phyloP scores from a whole-genome alignment of 1,140 invertebrate genomes.

The Agraylea sexmaculata region DNA sequence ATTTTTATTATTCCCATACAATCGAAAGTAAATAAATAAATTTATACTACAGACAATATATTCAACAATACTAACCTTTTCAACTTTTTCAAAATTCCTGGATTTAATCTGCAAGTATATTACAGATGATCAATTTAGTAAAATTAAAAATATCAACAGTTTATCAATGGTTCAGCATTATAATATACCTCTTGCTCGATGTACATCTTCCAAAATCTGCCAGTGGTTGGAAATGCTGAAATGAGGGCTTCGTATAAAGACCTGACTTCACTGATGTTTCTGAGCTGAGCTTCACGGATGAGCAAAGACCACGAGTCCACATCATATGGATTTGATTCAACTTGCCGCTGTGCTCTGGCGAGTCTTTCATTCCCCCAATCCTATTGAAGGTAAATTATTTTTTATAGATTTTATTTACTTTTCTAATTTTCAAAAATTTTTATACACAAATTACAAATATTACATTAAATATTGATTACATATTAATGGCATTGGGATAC shows the following conservation, averaged over 20 bases:
- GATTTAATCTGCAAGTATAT: slow-evolving; percentile 72
- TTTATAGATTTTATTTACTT: not conserved
- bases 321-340: slow-evolving; percentile 81
- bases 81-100: slow-evolving; percentile 92
- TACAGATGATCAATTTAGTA: slow-evolving; percentile 4
- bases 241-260: slow-evolving; percentile 90
- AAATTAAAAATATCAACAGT: slow-evolving; percentile 1
- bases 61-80: slow-evolving; percentile 71
- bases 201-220: slow-evolving; percentile 97
- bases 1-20: no score
- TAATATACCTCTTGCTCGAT: slow-evolving; percentile 90
- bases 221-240: slow-evolving; percentile 86
- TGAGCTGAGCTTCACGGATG: slow-evolving; percentile 81
- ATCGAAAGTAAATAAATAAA: slow-evolving; percentile 1
- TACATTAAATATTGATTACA: not conserved
- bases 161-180: slow-evolving; percentile 7
- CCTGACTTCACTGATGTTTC: slow-evolving; percentile 83
- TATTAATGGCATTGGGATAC: no score
- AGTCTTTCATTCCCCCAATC: slow-evolving; percentile 80
- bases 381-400: slow-evolving; percentile 39
- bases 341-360: slow-evolving; percentile 63
- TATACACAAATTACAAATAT: not conserved
- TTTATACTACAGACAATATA: slow-evolving; percentile 6
- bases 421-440: not conserved
- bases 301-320: slow-evolving; percentile 94